Percentiles rank a stretch among this genome's conserved stretches.
phyloP scores from a whole-genome alignment of 2,113 vertebrate genomes.

The Phoxinus phoxinus region DNA sequence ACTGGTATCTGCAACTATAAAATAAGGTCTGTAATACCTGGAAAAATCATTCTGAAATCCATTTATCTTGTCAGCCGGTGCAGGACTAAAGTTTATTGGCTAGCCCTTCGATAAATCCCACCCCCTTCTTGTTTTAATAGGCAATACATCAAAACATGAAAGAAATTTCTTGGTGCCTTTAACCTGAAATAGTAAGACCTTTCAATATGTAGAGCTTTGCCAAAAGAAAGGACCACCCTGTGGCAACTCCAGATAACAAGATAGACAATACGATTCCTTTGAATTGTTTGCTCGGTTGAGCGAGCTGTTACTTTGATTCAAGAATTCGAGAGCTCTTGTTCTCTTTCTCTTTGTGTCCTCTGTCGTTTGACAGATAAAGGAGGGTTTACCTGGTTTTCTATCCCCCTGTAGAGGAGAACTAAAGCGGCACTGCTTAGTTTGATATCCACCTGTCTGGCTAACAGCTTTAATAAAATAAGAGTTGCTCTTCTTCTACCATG shows the following conservation, averaged over 20 bases:
- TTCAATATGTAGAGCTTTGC: slow-evolving; percentile 1
- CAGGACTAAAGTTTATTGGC: background rate
- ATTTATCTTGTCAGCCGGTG: background rate
- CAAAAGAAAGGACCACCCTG: slow-evolving; percentile 19
- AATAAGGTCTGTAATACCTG: background rate
- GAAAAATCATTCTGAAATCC: background rate
- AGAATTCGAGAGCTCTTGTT: slow-evolving; percentile 32
- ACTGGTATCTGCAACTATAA: background rate
- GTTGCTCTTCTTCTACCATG: background rate
- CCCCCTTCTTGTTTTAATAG: background rate
- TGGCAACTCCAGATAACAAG: slow-evolving; percentile 43
- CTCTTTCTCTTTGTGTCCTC: slow-evolving; percentile 24
- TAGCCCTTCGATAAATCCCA: background rate
- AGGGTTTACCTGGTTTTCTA: slow-evolving; percentile 31
- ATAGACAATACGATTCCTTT: slow-evolving; percentile 36
- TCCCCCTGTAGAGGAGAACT: slow-evolving; percentile 23
- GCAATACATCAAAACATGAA: background rate
- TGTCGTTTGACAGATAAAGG: slow-evolving; percentile 28
- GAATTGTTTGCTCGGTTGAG: slow-evolving; percentile 28
- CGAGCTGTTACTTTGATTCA: slow-evolving; percentile 43
- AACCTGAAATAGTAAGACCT: background rate
- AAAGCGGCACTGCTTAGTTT: slow-evolving; percentile 24
- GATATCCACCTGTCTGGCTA: slow-evolving; percentile 29
- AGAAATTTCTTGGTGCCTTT: background rate
- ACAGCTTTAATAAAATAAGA: slow-evolving; percentile 30